Evolutionary conservation across 2,888 invertebrate genomes (phyloP).

Genomic region (Eristalinus sepulchralis): DNA sequence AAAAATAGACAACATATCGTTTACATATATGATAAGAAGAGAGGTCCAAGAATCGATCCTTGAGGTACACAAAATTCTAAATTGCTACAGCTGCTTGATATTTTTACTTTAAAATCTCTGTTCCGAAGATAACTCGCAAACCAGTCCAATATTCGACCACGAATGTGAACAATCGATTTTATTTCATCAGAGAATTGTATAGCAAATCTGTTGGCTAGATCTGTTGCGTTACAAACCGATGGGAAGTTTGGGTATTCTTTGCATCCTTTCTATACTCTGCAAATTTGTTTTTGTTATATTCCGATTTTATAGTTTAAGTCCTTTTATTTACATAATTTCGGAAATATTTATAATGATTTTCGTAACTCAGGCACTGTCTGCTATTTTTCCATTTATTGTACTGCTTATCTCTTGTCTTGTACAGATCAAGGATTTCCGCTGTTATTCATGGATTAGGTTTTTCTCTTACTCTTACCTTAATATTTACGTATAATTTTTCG

Average conservation of each 20-base stretch:
- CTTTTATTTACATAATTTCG: too few species aligned
- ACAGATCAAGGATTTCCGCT: background rate
- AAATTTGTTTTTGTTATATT: slow-evolving; percentile 10
- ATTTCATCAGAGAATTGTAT: background rate
- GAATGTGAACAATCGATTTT: background rate
- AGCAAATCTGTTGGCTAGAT: background rate
- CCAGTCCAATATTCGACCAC: background rate
- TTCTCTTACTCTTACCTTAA: background rate
- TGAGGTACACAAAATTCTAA: slow-evolving; percentile 1
- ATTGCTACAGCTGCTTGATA: slow-evolving; percentile 77
- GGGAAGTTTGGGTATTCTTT: background rate
- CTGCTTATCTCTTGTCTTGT: background rate
- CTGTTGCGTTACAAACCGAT: background rate
- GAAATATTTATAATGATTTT: background rate
- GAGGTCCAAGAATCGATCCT: slow-evolving; percentile 17
- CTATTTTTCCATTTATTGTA: background rate
- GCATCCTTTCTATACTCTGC: background rate
- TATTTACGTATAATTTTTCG: background rate
- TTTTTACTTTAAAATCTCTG: slow-evolving; percentile 74
- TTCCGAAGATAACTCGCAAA: slow-evolving; percentile 62
- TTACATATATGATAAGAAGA: background rate
- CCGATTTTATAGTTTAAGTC: background rate
- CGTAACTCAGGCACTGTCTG: background rate
- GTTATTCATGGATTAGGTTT: background rate
- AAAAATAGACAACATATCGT: slow-evolving; percentile 73